Base-by-base conservation (phyloP, 2,797 vertebrate genomes). In the Kryptopterus vitreolus region DNA sequence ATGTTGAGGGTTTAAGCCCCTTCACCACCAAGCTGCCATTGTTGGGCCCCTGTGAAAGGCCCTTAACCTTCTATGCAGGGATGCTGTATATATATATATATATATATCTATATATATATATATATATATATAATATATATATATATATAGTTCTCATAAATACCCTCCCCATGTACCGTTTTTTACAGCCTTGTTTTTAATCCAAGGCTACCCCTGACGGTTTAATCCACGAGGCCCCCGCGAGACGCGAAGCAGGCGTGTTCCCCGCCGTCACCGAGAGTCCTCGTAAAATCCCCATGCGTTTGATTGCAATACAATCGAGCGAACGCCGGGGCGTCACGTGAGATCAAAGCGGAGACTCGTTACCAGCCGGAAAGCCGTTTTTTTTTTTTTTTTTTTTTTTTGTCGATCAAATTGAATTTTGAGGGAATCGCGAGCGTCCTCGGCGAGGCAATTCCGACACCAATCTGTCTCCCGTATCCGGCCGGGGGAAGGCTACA, bases 331-430 rank as follows among this genome's bases (percentile, higher is more conserved):
- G 29, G n/a, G 48, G 26, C 84, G 76, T 82, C 79, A 70, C n/a
- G 72, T 33, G 65, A 85, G 76, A 63, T 77, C 78, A 84, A 87
- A 88, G 86, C 85, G 85, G 78, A 61, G 52, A 52, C 87, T 91
- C 87, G 88, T 92, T 89, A 92, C 76, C 78, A 84, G 85, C 81
- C 68, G 81, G 84, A 90, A 90, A 92, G 88, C 87, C 88, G 83
- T 88, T 90, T 89, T 90, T 88, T 90, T 89, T 90, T n/a, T n/a
- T n/a, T n/a, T n/a, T n/a, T n/a, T n/a, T n/a, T n/a, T n/a, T n/a
- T n/a, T n/a, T n/a, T n/a, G 88, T 91, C 88, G 88, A 89, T 93
- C 89, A 93, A 90, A 93, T 92, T 92, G 84, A 91, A 92, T 92
- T 92, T 88, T 73, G 76, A 83, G 81, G 79, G 84, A 90, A 87